These are phyloP conservation scores for Spisula subtruncata DNA, from an alignment of 2,888 invertebrate species.

Conservation along the genomic window DNA sequence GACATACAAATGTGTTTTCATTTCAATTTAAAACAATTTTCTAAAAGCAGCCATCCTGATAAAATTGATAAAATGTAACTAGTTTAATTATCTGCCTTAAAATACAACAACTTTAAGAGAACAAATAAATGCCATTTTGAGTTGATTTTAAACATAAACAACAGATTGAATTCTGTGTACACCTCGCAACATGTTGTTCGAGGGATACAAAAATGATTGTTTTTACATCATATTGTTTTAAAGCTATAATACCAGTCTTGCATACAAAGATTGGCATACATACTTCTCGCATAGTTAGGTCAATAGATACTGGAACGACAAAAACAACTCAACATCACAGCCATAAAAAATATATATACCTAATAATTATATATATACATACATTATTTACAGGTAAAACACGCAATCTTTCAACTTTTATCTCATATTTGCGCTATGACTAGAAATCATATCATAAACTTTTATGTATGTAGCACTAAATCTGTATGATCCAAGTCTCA, in stretches of 20 bases:
- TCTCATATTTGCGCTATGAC: not conserved
- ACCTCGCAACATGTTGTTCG: too few relatives aligned
- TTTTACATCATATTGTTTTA: not conserved
- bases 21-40: too few relatives aligned
- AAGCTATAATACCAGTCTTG: conserved; percentile 1
- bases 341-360: conserved; percentile 41
- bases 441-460: conserved; percentile 5
- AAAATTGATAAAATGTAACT: not conserved
- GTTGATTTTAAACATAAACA: too few relatives aligned
- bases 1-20: too few relatives aligned
- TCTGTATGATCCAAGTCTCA: conserved; percentile 5
- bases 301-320: conserved; percentile 9
- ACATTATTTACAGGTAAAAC: conserved; percentile 34
- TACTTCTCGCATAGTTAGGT: conserved; percentile 42
- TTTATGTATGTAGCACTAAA: conserved; percentile 8
- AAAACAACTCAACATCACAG: conserved; percentile 45
- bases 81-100: not conserved
- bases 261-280: not conserved
- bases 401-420: not conserved
- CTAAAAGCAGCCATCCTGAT: not conserved
- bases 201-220: not conserved
- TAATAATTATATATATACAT: conserved; percentile 38
- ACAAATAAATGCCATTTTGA: too few relatives aligned
- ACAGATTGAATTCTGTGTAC: too few relatives aligned
- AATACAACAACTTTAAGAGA: too few relatives aligned